Percentiles rank a stretch among this genome's conserved stretches.
Conservation (phyloP, 35 echinoderm and acorn worm species). For the Diadema setosum region DNA sequence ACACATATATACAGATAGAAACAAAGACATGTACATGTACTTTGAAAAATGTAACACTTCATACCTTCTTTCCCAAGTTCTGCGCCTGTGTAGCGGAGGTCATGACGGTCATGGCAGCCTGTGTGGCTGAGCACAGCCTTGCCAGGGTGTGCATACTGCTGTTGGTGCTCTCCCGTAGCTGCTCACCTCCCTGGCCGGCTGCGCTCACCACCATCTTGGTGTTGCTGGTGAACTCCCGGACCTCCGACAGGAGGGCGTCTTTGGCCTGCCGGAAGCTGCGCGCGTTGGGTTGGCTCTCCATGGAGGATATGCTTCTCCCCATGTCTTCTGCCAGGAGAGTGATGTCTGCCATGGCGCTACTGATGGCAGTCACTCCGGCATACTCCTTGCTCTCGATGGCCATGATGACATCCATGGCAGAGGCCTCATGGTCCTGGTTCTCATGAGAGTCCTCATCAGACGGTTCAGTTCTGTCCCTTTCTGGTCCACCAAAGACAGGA, state of each 20-base stretch:
- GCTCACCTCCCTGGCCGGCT: conserved; percentile 55
- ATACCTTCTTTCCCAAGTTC: conserved; percentile 83
- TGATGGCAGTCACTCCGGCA: conserved; percentile 12
- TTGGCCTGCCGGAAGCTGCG: conserved; percentile 59
- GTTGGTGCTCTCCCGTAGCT: conserved; percentile 45
- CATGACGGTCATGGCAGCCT: conserved; percentile 51
- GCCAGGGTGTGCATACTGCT: conserved; percentile 89
- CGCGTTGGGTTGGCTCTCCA: not conserved
- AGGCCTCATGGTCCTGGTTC: not conserved
- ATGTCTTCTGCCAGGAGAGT: conserved; percentile 53
- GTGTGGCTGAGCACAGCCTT: conserved; percentile 53
- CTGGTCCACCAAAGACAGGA: not conserved
- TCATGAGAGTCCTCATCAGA: not conserved
- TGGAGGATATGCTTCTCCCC: conserved; percentile 1
- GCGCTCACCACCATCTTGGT: conserved; percentile 94
- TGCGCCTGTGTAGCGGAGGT: conserved; percentile 66
- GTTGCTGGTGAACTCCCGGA: conserved; percentile 88
- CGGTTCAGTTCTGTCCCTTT: not conserved
- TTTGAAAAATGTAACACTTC: conserved; percentile 16
- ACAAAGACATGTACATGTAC: too few relatives aligned
- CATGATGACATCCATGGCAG: not conserved
- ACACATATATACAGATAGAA: too few relatives aligned
- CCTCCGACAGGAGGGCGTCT: conserved; percentile 52
- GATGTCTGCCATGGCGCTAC: conserved; percentile 55
- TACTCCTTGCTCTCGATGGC: conserved; percentile 83